A percentile compares a stretch with the other conserved stretches of the same genome.
phyloP scores from a whole-genome alignment of 2,888 invertebrate species.

The Brachypterus glaber region DNA sequence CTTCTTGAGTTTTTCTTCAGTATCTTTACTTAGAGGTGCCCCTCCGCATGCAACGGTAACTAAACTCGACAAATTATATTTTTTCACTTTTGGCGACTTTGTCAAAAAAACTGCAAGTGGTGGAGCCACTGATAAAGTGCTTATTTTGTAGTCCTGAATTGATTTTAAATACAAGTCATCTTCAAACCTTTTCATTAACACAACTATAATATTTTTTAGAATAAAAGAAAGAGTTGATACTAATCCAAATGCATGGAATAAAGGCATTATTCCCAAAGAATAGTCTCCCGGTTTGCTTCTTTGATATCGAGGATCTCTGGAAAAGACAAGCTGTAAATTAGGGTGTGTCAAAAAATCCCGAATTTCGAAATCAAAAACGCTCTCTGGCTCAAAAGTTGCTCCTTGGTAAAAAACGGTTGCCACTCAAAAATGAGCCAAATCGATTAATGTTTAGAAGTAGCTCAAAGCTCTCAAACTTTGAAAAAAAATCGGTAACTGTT shows the following conservation, averaged over 20 bases:
- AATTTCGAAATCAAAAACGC: no score
- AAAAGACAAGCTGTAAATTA: no score
- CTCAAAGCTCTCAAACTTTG: no score
- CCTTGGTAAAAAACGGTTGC: no score
- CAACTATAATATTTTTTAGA: conserved; percentile 18
- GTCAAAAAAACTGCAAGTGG: conserved; percentile 73
- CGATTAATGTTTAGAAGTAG: no score
- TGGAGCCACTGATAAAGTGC: conserved; percentile 63
- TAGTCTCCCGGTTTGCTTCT: not conserved
- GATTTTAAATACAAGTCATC: conserved; percentile 53
- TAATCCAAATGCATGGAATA: conserved; percentile 29
- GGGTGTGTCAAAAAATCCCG: no score
- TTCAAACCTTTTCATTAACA: conserved; percentile 27
- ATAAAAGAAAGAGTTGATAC: conserved; percentile 21
- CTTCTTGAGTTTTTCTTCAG: conserved; percentile 50
- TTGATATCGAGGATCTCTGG: conserved; percentile 17
- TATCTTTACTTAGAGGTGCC: conserved; percentile 65
- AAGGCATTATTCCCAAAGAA: conserved; percentile 25
- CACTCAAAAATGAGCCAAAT: no score
- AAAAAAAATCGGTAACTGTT: no score
- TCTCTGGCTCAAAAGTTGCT: no score
- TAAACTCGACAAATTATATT: conserved; percentile 64
- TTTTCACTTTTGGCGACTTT: conserved; percentile 66
- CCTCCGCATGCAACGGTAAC: conserved; percentile 64
- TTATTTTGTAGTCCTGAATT: conserved; percentile 59